phyloP scores from a whole-genome alignment of 64 coral and sea anemone genomes.

The Dendrophyllia cribrosa region DNA sequence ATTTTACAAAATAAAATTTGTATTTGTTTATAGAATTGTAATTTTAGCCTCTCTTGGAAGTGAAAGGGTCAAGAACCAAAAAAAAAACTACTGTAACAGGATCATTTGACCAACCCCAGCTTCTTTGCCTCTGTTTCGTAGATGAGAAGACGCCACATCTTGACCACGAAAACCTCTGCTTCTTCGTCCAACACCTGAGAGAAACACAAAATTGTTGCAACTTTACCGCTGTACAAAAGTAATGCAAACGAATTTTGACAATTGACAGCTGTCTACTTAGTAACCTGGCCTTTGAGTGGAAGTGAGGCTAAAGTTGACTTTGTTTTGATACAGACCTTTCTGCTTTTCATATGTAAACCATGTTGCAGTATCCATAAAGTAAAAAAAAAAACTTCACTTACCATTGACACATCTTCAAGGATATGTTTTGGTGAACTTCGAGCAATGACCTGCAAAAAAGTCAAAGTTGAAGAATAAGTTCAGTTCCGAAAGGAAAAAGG shows the following conservation, averaged over 20 bases:
- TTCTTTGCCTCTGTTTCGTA: conserved; percentile 99
- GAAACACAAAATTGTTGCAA: background rate
- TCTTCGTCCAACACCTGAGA: conserved; percentile 95
- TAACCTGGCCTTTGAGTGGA: too few species aligned
- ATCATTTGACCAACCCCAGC: conserved; percentile 98
- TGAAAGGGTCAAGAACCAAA: background rate
- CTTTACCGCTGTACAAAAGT: too few species aligned
- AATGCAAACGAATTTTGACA: too few species aligned
- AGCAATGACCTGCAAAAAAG: conserved; percentile 80
- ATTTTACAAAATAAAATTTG: too few species aligned
- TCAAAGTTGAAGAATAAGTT: background rate
- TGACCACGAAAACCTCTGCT: conserved; percentile 98
- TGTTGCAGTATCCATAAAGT: too few species aligned
- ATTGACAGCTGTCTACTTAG: too few species aligned
- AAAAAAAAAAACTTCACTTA: conserved; percentile 1
- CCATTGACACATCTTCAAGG: conserved; percentile 99
- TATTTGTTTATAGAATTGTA: too few species aligned
- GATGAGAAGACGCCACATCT: conserved; percentile 99
- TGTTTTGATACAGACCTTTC: too few species aligned
- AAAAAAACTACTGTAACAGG: background rate
- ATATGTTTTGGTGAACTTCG: conserved; percentile 96
- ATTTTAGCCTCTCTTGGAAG: too few species aligned
- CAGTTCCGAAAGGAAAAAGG: too few species aligned
- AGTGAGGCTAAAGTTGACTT: too few species aligned
- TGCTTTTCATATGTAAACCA: too few species aligned